Evolutionary conservation across 2,113 vertebrate species (phyloP).

Genomic region (Microcebus griseorufus): DNA sequence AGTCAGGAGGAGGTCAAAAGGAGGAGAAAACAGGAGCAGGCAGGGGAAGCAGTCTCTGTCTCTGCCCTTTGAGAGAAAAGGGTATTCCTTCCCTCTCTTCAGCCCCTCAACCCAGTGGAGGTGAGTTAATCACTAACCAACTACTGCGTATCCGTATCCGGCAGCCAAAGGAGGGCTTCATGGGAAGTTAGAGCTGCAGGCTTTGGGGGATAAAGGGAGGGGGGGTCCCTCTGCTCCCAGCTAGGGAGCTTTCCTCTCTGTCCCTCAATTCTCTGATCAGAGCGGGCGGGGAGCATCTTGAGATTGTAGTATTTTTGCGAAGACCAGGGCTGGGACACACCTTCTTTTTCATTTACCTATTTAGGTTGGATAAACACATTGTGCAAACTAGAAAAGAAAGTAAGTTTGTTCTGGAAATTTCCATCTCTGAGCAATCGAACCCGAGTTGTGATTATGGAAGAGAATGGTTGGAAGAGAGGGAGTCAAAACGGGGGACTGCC

Average conservation of each 20-base stretch:
- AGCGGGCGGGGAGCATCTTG: not conserved
- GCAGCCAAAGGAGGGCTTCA: constrained; percentile 30
- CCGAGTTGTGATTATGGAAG: constrained; percentile 22
- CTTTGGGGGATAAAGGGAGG: not conserved
- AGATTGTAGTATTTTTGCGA: not conserved
- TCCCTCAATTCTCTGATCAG: not conserved
- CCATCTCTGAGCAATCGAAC: not conserved
- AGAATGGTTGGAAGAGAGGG: not conserved
- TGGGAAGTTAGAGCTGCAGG: not conserved
- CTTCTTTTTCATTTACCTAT: not conserved
- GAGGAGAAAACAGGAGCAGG: constrained; percentile 44
- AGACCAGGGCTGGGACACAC: not conserved
- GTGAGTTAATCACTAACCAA: constrained; percentile 81
- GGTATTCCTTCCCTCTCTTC: constrained; percentile 29
- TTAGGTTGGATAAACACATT: not conserved
- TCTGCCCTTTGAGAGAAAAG: constrained; percentile 48
- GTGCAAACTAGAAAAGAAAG: not conserved
- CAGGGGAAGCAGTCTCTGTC: not conserved
- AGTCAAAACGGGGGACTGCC: not conserved
- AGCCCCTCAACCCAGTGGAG: constrained; percentile 39
- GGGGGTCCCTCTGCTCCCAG: not conserved
- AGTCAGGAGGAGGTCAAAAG: constrained; percentile 77
- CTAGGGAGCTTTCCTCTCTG: not conserved
- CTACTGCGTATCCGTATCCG: constrained; percentile 77
- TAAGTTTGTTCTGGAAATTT: constrained; percentile 44